Conservation (phyloP, 2,888 invertebrate genomes). For the Lepidochrysops patricia region DNA sequence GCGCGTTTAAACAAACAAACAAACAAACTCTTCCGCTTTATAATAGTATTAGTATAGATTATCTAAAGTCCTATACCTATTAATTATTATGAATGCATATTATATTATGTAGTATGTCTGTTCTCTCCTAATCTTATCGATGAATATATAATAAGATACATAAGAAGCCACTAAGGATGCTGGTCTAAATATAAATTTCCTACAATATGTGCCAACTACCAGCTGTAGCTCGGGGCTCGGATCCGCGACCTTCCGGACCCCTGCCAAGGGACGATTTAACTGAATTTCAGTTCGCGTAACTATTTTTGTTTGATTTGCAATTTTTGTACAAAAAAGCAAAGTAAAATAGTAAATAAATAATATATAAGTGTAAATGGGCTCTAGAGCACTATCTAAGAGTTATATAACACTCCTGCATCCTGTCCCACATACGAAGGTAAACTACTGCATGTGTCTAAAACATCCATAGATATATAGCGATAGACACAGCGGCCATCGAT, state of each 20-base stretch:
- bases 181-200: slow-evolving; percentile 4
- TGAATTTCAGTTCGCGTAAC: not conserved
- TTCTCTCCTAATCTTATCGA: not conserved
- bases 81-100: too few relatives aligned
- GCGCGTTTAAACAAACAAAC: too few relatives aligned
- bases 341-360: too few relatives aligned
- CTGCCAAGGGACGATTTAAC: slow-evolving; percentile 4
- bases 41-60: too few relatives aligned
- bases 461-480: not conserved
- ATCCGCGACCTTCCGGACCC: not conserved
- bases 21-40: too few relatives aligned
- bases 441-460: slow-evolving; percentile 28
- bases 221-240: not conserved
- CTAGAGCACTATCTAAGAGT: slow-evolving; percentile 13
- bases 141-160: not conserved
- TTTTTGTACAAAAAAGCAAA: too few relatives aligned
- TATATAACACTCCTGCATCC: slow-evolving; percentile 42
- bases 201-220: not conserved
- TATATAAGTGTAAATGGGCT: not conserved
- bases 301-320: not conserved
- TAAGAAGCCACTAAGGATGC: not conserved
- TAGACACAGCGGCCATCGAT: not conserved
- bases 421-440: slow-evolving; percentile 62
- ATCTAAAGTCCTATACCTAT: too few relatives aligned
- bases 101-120: not conserved